phyloP scores from a whole-genome alignment of 2,888 invertebrate genomes.

The Leptinotarsa tumamoca region DNA sequence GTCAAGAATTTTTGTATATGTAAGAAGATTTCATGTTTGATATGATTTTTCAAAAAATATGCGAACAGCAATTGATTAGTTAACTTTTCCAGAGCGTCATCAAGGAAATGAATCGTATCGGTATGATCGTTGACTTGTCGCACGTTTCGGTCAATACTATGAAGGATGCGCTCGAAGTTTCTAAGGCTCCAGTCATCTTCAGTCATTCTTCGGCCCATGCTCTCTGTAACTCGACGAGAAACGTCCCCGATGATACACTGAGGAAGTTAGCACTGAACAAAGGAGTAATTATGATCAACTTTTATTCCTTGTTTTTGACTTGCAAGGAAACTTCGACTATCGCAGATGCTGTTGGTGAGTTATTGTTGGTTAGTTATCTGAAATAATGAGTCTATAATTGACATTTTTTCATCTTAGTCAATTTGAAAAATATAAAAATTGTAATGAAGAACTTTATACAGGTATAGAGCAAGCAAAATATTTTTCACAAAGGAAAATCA shows the following conservation, averaged over 20 bases:
- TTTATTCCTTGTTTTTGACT: slow-evolving; percentile 83
- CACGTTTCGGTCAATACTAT: slow-evolving; percentile 86
- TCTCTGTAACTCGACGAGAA: slow-evolving; percentile 83
- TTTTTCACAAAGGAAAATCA: too few species aligned
- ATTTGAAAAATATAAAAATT: too few species aligned
- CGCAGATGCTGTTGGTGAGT: slow-evolving; percentile 83
- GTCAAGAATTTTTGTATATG: too few species aligned
- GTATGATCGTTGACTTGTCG: slow-evolving; percentile 88
- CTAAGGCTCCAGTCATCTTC: slow-evolving; percentile 86
- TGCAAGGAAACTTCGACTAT: slow-evolving; percentile 81
- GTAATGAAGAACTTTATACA: too few species aligned
- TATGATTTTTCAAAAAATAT: too few species aligned
- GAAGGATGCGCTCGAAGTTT: slow-evolving; percentile 81
- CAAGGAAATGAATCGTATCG: slow-evolving; percentile 89
- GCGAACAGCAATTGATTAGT: neutral
- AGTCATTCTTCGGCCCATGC: slow-evolving; percentile 87
- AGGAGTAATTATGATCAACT: slow-evolving; percentile 89
- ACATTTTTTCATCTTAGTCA: too few species aligned
- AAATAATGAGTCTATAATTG: too few species aligned
- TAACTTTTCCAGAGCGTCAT: slow-evolving; percentile 75
- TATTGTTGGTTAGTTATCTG: too few species aligned
- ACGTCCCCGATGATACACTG: slow-evolving; percentile 84
- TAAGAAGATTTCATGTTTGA: too few species aligned
- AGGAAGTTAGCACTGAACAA: slow-evolving; percentile 80
- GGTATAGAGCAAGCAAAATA: too few species aligned